Conservation (phyloP, 2,797 vertebrate genomes). For the Carcharodon carcharias region DNA sequence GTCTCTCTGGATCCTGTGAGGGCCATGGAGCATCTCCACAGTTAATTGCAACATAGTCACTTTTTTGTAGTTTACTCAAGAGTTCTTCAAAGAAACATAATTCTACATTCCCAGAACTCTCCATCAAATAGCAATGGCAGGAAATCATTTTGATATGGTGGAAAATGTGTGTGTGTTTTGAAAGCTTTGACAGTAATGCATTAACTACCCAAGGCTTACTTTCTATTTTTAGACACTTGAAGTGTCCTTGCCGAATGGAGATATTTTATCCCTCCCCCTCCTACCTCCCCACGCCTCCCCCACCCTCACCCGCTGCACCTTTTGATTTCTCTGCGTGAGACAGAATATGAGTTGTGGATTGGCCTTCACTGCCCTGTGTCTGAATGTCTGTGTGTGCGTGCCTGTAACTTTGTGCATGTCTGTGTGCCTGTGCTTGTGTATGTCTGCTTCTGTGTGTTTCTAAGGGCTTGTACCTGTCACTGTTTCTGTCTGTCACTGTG, state of each 20-base stretch:
- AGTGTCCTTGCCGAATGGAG: background rate
- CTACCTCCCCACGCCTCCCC: too few relatives aligned
- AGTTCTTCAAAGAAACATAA: background rate
- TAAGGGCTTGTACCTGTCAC: background rate
- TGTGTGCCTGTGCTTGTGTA: background rate
- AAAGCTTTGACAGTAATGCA: background rate
- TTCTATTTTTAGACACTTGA: slow-evolving; percentile 14
- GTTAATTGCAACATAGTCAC: background rate
- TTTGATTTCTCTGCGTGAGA: background rate
- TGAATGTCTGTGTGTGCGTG: background rate
- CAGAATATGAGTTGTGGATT: background rate
- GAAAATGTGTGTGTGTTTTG: background rate
- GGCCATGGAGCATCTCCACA: too few relatives aligned
- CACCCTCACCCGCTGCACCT: too few relatives aligned
- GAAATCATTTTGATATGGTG: background rate
- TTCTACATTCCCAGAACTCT: background rate
- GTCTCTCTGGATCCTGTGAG: background rate
- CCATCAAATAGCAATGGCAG: background rate
- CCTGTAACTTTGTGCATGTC: too few relatives aligned
- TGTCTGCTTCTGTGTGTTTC: background rate
- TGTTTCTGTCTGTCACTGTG: background rate
- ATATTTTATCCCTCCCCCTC: background rate
- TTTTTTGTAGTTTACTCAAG: background rate
- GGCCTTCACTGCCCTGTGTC: background rate
- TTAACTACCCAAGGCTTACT: background rate